These are phyloP conservation scores for Noctilio leporinus DNA, from an alignment of 2,113 vertebrate species.

Conservation along the genomic window DNA sequence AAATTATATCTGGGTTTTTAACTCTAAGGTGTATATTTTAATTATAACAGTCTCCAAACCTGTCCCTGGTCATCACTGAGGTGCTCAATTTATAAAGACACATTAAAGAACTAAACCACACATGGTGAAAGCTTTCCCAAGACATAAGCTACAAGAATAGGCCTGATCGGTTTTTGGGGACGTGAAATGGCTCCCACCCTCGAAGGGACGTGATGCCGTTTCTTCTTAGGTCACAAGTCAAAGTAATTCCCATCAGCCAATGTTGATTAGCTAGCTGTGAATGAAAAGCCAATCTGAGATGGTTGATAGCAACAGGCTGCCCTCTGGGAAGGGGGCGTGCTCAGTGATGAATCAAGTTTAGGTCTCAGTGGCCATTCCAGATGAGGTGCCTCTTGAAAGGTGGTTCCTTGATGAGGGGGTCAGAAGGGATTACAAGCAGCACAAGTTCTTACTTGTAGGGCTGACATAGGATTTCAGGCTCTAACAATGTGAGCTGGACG, in stretches of 20 bases:
- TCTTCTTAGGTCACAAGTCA: background rate
- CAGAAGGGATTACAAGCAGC: background rate
- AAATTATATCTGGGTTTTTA: background rate
- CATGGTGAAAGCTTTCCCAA: background rate
- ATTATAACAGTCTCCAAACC: background rate
- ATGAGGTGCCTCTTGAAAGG: background rate
- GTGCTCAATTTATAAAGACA: background rate
- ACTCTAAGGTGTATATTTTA: background rate
- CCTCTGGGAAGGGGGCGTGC: too few relatives aligned
- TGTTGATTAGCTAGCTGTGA: background rate
- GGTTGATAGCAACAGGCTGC: background rate
- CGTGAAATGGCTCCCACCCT: background rate
- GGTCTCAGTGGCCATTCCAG: fast-evolving
- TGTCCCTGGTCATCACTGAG: background rate
- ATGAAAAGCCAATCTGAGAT: background rate
- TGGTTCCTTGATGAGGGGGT: background rate
- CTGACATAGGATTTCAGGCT: background rate
- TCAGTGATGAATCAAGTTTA: background rate
- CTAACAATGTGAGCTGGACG: background rate
- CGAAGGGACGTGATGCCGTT: background rate
- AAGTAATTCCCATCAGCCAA: background rate
- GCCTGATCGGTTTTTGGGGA: background rate
- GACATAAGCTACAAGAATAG: background rate
- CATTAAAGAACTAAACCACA: background rate
- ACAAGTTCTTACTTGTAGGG: background rate